Conservation (phyloP, 2,797 vertebrate genomes). For the Cyprinella venusta region DNA sequence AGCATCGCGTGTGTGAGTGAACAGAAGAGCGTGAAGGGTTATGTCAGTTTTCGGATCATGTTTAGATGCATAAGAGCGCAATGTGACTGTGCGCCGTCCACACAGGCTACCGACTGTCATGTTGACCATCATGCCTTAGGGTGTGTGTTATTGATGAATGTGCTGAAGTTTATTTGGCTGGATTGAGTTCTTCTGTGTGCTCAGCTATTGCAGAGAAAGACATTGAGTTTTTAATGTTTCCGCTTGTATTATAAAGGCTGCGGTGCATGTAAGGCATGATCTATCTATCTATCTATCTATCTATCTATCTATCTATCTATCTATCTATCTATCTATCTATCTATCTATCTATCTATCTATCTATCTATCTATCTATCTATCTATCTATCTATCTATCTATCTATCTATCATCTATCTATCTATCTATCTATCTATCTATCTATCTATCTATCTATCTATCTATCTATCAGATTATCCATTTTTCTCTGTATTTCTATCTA, state of each 20-base stretch:
- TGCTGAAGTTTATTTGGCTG: constrained; percentile 26
- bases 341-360: background rate
- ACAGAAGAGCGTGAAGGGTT: background rate
- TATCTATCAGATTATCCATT: constrained; percentile 45
- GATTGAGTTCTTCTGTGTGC: constrained; percentile 30
- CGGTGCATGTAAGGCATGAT: constrained; percentile 28
- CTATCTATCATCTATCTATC: background rate
- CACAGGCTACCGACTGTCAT: background rate
- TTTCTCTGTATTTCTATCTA: constrained; percentile 25
- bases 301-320: no score
- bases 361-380: background rate
- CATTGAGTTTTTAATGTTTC: background rate
- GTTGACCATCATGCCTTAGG: background rate
- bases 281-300: background rate
- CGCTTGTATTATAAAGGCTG: constrained; percentile 25
- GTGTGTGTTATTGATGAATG: constrained; percentile 40
- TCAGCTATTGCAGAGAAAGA: constrained; percentile 3
- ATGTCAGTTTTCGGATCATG: constrained; percentile 18
- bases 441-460: background rate
- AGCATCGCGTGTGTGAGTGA: constrained; percentile 1
- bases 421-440: background rate
- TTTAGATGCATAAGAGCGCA: background rate
- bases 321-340: background rate
- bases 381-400: background rate
- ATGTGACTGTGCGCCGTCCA: constrained; percentile 13